These are phyloP conservation scores for Anthoscopus minutus DNA, from an alignment of 2,113 vertebrate species.

Conservation along the genomic window DNA sequence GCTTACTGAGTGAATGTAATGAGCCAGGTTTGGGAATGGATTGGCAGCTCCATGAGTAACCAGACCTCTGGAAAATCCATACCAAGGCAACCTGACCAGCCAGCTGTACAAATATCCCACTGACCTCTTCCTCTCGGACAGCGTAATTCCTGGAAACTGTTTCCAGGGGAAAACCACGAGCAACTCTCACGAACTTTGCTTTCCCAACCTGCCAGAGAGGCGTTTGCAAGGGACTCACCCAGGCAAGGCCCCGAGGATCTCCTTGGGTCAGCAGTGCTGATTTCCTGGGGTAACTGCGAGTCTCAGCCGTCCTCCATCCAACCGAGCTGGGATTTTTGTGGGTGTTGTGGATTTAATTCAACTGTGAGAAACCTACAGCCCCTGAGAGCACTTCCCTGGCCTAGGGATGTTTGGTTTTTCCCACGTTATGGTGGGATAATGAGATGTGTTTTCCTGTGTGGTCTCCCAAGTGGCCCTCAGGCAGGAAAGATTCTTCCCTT, in stretches of 20 bases:
- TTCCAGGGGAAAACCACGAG: background rate
- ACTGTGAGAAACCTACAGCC: background rate
- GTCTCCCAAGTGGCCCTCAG: background rate
- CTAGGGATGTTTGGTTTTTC: background rate
- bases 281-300: background rate
- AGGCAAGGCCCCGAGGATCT: background rate
- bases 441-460: background rate
- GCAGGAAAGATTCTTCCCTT: background rate
- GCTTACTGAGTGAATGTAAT: background rate
- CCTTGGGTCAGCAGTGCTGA: background rate
- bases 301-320: background rate
- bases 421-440: background rate
- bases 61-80: background rate
- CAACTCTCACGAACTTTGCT: background rate
- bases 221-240: background rate
- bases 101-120: slow-evolving; percentile 16
- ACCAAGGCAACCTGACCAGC: background rate
- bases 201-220: background rate
- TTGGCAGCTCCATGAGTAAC: background rate
- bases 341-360: background rate
- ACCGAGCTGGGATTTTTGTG: background rate
- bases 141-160: background rate
- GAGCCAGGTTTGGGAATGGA: background rate
- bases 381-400: background rate
- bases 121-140: background rate